These are phyloP conservation scores for Triplophysa dalaica DNA, from an alignment of 2,113 vertebrate species.

Conservation along the genomic window DNA sequence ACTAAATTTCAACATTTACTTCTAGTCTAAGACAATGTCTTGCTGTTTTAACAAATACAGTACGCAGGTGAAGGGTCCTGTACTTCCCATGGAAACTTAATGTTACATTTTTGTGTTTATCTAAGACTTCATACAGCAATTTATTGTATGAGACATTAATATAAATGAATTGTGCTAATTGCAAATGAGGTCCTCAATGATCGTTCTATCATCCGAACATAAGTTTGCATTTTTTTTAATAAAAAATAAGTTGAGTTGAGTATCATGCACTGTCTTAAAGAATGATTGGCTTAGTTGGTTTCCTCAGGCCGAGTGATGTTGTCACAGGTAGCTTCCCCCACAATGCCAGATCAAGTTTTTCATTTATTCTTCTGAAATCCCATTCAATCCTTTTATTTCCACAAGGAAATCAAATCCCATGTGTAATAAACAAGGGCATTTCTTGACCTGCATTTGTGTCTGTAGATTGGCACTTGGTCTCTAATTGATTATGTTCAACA, in stretches of 20 bases:
- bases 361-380: background rate
- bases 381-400: background rate
- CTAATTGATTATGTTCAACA: background rate
- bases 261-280: background rate
- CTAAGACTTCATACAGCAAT: no score
- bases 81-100: background rate
- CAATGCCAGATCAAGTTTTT: constrained; percentile 8
- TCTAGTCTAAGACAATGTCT: no score
- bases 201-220: no score
- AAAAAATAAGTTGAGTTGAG: background rate
- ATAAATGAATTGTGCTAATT: no score
- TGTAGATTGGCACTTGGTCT: background rate
- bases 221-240: no score
- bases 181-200: no score
- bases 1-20: no score
- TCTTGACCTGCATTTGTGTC: background rate
- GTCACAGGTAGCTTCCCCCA: constrained; percentile 5
- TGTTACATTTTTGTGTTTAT: background rate
- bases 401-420: background rate
- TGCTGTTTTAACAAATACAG: background rate
- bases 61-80: background rate
- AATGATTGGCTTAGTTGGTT: constrained; percentile 19
- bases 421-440: background rate
- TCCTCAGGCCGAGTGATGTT: constrained; percentile 29
- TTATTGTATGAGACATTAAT: no score